Evolutionary conservation across 1,140 invertebrate genomes (phyloP), one percentile per base, ranked within the genome.

Genomic region (Penaeus vannamei): DNA sequence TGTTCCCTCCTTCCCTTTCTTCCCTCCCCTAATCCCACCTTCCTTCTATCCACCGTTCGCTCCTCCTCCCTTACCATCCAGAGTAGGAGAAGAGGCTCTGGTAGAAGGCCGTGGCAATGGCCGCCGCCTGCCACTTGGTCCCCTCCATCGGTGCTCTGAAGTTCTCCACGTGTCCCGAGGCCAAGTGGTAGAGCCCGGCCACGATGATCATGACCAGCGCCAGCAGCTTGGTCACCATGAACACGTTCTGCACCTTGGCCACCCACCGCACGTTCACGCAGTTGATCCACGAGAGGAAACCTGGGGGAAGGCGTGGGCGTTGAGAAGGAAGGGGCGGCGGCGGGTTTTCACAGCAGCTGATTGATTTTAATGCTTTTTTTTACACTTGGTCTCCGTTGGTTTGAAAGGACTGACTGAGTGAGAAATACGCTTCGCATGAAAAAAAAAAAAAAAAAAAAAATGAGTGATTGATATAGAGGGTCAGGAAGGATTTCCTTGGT

Each of bases 31-130:
- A 8, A 0, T 53, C 53, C 53, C 53, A 0, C 17, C 53, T 17
- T 17, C 53, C 53, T 53, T 7, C 36, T 42, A 42, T 42, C 8
- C 53, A 53, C 12, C 8, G 53, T 53, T 17, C 53, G 53, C 0
- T 4, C 53, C 53, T 53, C 12, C 53, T 12, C 17, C 53, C 53
- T 77, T 22, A 90, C 84, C 97, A 99, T 66, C 98, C 98, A 93
- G 98, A 97, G 92, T 98, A 99, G 0, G 98, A 97, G 96, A 98
- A 99, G 0, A 99, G 94, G 0, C 97, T 97, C 76, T 96, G 97
- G 93, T 98, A 99, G 91, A 99, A 97, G 0, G 97, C 97, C n/a
- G 98, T 93, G 0, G 97, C 97, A 17, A 98, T 95, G 77, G 79
- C 77, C 1, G 60, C 32, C 7, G 61, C 61, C n/a, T 36, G 23